These are phyloP conservation scores for Cerastis leucographa DNA, from an alignment of 2,888 invertebrate species.

Conservation along the genomic window DNA sequence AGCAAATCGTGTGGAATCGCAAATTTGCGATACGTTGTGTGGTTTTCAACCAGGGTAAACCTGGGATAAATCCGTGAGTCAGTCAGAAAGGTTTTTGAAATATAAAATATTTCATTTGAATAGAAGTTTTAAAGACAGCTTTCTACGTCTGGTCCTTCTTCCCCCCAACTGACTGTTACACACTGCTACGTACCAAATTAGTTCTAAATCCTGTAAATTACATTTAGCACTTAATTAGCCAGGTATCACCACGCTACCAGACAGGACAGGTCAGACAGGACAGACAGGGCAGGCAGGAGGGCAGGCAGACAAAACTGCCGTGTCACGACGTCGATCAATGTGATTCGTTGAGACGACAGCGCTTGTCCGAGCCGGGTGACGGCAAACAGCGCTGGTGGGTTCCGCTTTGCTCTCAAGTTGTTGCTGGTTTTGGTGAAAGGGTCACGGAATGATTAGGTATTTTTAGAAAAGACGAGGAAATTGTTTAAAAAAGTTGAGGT, in stretches of 20 bases:
- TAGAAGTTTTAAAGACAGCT: background rate
- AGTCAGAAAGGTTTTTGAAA: no score
- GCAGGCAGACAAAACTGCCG: slow-evolving; percentile 71
- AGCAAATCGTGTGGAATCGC: no score
- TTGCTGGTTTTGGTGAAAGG: background rate
- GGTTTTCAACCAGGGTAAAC: background rate
- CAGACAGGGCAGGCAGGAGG: slow-evolving; percentile 41
- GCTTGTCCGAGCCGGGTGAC: slow-evolving; percentile 81
- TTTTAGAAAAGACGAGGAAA: background rate
- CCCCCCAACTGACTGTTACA: background rate
- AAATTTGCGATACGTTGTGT: background rate
- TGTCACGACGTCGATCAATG: slow-evolving; percentile 87
- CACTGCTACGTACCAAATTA: background rate
- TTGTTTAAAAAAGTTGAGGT: background rate
- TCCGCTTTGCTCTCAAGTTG: slow-evolving; percentile 67
- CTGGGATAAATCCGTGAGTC: background rate
- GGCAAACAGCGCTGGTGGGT: slow-evolving; percentile 79
- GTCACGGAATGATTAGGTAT: background rate
- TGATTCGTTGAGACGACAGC: slow-evolving; percentile 87
- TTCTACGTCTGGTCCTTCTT: background rate
- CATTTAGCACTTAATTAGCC: slow-evolving; percentile 42
- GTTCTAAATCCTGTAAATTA: slow-evolving; percentile 23
- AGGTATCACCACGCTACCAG: slow-evolving; percentile 50
- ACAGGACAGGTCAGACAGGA: slow-evolving; percentile 44
- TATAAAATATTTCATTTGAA: background rate